Conservation (phyloP, 2,888 invertebrate genomes). For the Drosophila paranaensis region DNA sequence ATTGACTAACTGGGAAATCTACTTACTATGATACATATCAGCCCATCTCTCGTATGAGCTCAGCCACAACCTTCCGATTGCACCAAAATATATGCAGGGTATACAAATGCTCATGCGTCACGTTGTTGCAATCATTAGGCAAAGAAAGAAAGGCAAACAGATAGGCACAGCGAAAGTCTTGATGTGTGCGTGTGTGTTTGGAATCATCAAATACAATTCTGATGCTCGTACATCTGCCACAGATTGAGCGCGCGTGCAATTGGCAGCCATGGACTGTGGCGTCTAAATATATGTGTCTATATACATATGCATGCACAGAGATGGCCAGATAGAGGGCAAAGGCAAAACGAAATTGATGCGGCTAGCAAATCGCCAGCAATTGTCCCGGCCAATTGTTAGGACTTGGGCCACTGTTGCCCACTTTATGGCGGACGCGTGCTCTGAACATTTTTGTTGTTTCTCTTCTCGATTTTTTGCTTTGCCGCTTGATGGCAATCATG, state of each 20-base stretch:
- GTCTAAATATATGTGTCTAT: conserved; percentile 25
- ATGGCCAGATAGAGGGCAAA: conserved; percentile 12
- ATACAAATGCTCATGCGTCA: conserved; percentile 57
- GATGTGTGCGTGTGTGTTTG: conserved; percentile 39
- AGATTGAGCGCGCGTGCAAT: conserved; percentile 59
- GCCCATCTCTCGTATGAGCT: too few species aligned
- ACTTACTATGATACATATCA: too few species aligned
- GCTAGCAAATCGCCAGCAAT: conserved; percentile 64
- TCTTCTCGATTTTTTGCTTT: conserved; percentile 2
- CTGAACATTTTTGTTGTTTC: conserved; percentile 41
- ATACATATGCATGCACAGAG: background rate
- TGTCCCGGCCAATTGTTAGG: conserved; percentile 64
- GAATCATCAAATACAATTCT: conserved; percentile 59
- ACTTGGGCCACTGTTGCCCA: conserved; percentile 8
- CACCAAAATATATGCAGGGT: conserved; percentile 23
- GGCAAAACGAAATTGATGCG: conserved; percentile 51
- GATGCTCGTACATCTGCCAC: conserved; percentile 49
- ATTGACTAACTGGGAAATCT: too few species aligned
- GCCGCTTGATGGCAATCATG: conserved; percentile 40
- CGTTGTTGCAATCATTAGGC: conserved; percentile 76
- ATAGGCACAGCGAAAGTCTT: conserved; percentile 35
- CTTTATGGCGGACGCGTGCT: conserved; percentile 48
- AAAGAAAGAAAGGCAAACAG: conserved; percentile 30
- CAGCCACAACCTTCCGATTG: background rate
- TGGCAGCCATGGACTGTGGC: conserved; percentile 23